phyloP scores from a whole-genome alignment of 2,113 vertebrate species.

The Formicarius rufipectus region DNA sequence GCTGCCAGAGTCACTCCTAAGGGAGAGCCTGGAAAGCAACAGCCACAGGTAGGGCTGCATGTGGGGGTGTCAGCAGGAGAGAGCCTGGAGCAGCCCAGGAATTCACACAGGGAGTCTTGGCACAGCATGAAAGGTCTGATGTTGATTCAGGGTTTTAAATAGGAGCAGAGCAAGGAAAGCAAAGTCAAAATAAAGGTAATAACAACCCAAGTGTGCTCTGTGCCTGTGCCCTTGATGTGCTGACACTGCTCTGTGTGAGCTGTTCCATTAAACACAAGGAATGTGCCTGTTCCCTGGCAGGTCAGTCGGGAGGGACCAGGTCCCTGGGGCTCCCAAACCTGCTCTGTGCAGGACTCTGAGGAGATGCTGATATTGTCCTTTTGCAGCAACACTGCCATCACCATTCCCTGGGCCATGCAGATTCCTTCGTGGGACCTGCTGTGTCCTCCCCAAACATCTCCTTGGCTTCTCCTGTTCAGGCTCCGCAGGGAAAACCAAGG shows the following conservation, averaged over 20 bases:
- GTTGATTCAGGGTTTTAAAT: neutral
- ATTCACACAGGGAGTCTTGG: neutral
- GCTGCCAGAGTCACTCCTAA: neutral
- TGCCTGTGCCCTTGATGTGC: neutral
- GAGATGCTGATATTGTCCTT: neutral
- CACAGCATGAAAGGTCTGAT: neutral
- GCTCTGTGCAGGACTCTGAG: accelerated
- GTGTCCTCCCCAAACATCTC: neutral
- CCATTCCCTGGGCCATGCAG: neutral
- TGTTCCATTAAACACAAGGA: neutral
- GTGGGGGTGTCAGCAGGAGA: neutral
- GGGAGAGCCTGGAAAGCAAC: neutral
- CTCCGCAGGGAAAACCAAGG: too few relatives aligned
- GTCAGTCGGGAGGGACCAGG: neutral
- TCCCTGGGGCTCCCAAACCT: neutral
- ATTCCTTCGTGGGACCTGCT: neutral
- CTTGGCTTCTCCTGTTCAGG: neutral
- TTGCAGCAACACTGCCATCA: too few relatives aligned
- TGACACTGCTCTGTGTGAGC: neutral
- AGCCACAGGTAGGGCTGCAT: neutral
- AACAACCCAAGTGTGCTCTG: neutral
- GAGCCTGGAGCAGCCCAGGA: neutral
- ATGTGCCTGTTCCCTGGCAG: neutral
- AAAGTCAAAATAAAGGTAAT: neutral
- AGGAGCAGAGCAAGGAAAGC: neutral